Evolutionary conservation across 2,797 vertebrate genomes (phyloP).

Genomic region (Phataginus tricuspis): DNA sequence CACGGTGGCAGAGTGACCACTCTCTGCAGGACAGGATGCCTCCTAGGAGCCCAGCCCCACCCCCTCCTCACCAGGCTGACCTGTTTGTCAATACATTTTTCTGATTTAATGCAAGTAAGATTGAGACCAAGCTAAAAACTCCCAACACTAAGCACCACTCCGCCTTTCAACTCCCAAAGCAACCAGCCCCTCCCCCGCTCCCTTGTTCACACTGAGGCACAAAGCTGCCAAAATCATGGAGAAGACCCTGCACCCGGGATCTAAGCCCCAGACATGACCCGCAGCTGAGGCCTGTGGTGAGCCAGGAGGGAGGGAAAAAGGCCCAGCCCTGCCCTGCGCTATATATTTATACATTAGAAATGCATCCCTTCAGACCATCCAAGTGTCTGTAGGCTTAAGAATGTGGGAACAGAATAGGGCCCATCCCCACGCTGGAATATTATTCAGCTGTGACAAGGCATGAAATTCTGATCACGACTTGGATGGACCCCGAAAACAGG

Average conservation of each 20-base stretch:
- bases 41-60: background rate
- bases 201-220: background rate
- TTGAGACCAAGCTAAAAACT: background rate
- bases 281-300: accelerated
- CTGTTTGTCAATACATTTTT: background rate
- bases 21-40: background rate
- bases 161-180: background rate
- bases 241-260: background rate
- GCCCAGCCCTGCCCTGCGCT: too few species aligned
- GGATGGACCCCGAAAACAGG: background rate
- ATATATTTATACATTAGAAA: background rate
- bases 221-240: background rate
- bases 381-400: background rate
- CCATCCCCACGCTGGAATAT: background rate
- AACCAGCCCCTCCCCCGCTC: background rate
- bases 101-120: background rate
- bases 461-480: background rate
- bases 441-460: background rate
- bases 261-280: background rate
- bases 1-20: accelerated
- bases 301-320: too few species aligned
- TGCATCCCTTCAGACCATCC: background rate
- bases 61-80: background rate
- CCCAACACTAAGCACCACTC: background rate
- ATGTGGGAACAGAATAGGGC: accelerated